phyloP scores from a whole-genome alignment of 2,797 vertebrate species.

The Pelodytes ibericus region DNA sequence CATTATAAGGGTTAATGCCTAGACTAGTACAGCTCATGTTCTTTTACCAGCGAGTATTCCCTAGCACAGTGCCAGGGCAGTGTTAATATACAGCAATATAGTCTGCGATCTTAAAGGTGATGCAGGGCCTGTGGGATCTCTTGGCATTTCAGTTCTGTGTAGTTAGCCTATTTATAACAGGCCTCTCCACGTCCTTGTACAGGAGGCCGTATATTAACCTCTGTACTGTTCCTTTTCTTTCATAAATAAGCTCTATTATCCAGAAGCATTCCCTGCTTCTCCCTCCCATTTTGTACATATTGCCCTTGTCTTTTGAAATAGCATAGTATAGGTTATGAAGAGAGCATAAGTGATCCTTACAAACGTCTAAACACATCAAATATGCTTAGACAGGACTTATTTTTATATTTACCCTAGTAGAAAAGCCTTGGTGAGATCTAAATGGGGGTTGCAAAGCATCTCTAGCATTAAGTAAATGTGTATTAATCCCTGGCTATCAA shows the following conservation, averaged over 20 bases:
- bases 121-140: slow-evolving; percentile 19
- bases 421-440: no score
- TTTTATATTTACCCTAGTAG: no score
- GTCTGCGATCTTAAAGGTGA: slow-evolving; percentile 24
- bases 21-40: not conserved
- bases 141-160: slow-evolving; percentile 26
- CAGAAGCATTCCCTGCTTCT: not conserved
- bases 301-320: not conserved
- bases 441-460: no score
- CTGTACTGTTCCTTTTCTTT: slow-evolving; percentile 6
- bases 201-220: slow-evolving; percentile 7
- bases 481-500: no score
- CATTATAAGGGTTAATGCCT: not conserved
- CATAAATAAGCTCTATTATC: not conserved
- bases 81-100: slow-evolving; percentile 4
- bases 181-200: not conserved
- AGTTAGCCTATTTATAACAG: slow-evolving; percentile 15
- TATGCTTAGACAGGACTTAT: no score
- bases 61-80: not conserved
- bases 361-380: no score
- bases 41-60: not conserved
- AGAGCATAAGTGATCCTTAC: not conserved
- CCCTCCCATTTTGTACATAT: not conserved
- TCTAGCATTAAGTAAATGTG: no score
- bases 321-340: not conserved